Evolutionary conservation across 2,113 vertebrate species (phyloP).

Genomic region (Xenopus borealis): DNA sequence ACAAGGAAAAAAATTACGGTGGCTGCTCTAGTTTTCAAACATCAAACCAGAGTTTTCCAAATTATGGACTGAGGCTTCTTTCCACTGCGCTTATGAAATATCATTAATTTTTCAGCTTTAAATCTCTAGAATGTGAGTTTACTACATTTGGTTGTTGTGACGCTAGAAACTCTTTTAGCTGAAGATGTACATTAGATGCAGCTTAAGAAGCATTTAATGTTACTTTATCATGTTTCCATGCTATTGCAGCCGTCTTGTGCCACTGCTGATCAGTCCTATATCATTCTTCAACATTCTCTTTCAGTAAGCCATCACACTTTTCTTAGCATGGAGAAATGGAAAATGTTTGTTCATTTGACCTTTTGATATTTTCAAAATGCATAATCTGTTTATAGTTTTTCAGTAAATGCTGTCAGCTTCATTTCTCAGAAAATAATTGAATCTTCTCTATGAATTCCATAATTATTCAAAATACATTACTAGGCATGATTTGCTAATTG

Average conservation of each 20-base stretch:
- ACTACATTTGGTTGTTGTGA: constrained; percentile 33
- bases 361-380: constrained; percentile 34
- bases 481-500: constrained; percentile 19
- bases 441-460: not conserved
- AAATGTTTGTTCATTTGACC: constrained; percentile 42
- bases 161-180: constrained; percentile 28
- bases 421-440: constrained; percentile 37
- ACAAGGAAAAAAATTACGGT: constrained; percentile 50
- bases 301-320: constrained; percentile 19
- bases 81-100: constrained; percentile 52
- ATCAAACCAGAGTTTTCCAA: constrained; percentile 54
- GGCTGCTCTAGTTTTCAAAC: constrained; percentile 58
- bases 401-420: constrained; percentile 16
- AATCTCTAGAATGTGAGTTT: constrained; percentile 49
- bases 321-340: constrained; percentile 17
- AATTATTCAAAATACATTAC: constrained; percentile 18
- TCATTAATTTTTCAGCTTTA: constrained; percentile 54
- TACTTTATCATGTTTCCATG: constrained; percentile 10
- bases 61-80: constrained; percentile 50
- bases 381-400: constrained; percentile 29
- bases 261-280: constrained; percentile 18
- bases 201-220: constrained; percentile 23
- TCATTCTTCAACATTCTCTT: constrained; percentile 18
- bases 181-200: constrained; percentile 36
- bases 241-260: constrained; percentile 5